phyloP scores from a whole-genome alignment of 2,888 invertebrate genomes.

The Polymixis lichenea region DNA sequence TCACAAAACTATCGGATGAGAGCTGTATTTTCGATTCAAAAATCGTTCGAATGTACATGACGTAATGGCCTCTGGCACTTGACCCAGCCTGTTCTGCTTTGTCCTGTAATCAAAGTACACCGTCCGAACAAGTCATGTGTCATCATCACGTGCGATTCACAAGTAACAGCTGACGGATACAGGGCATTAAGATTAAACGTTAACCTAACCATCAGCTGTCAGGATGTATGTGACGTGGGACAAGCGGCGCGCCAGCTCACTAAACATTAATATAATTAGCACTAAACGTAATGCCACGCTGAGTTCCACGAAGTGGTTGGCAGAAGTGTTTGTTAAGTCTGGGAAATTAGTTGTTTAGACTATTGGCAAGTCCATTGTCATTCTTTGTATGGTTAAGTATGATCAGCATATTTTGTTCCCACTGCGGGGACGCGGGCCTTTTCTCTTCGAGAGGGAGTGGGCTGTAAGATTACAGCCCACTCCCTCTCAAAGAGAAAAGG shows the following conservation, averaged over 20 bases:
- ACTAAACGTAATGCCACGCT: background rate
- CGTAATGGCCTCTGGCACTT: background rate
- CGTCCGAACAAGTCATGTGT: constrained; percentile 2
- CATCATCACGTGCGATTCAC: constrained; percentile 21
- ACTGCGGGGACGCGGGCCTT: too few relatives aligned
- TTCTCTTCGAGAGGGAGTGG: too few relatives aligned
- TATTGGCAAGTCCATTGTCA: too few relatives aligned
- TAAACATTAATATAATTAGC: constrained; percentile 20
- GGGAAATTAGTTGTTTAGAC: too few relatives aligned
- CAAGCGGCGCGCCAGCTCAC: background rate
- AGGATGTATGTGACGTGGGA: background rate
- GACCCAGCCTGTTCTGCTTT: background rate
- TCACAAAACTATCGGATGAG: too few relatives aligned
- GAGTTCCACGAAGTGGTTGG: background rate
- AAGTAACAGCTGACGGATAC: constrained; percentile 50
- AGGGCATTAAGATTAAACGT: constrained; percentile 14
- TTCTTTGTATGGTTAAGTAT: too few relatives aligned
- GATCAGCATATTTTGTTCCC: too few relatives aligned
- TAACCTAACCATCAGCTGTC: constrained; percentile 13
- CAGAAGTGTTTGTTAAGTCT: too few relatives aligned
- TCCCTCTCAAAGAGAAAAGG: too few relatives aligned
- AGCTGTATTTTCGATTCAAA: background rate
- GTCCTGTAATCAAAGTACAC: constrained; percentile 16
- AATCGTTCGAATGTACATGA: background rate
- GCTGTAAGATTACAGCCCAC: too few relatives aligned